These are phyloP conservation scores for Psittacula derbiana DNA, from an alignment of 2,797 vertebrate genomes.

Conservation along the genomic window DNA sequence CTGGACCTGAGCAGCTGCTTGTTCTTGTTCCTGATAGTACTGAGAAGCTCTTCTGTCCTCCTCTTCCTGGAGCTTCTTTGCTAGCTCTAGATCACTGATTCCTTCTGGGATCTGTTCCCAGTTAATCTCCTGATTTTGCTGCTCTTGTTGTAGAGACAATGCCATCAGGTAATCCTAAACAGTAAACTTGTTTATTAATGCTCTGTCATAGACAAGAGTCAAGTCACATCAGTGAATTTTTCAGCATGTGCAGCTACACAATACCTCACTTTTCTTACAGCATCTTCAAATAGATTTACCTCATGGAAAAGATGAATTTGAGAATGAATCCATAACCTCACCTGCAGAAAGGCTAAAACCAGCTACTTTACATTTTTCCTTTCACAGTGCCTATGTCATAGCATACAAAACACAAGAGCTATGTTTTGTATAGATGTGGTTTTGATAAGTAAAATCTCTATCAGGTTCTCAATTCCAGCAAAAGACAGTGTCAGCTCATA, in stretches of 20 bases:
- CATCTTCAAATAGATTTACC: background rate
- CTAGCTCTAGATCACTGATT: conserved; percentile 94
- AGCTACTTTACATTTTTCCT: background rate
- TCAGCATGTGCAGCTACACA: background rate
- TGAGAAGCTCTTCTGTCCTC: conserved; percentile 95
- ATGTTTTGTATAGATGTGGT: background rate
- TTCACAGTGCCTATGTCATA: background rate
- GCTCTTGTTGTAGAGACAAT: conserved; percentile 97
- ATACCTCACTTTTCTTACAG: background rate
- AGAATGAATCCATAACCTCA: background rate
- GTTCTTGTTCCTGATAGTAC: conserved; percentile 97
- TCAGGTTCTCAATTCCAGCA: background rate
- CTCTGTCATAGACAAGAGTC: background rate
- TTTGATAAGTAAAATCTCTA: background rate
- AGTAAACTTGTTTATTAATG: conserved; percentile 17
- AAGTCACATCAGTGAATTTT: background rate
- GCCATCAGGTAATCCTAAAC: conserved; percentile 97
- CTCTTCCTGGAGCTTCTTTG: conserved; percentile 97
- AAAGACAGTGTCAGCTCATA: background rate
- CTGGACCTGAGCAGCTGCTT: conserved; percentile 86
- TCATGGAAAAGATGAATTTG: background rate
- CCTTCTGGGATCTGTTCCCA: conserved; percentile 97
- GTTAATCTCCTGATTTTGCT: conserved; percentile 91
- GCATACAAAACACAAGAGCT: background rate
- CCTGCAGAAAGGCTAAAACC: background rate